Evolutionary conservation across 2,888 invertebrate species (phyloP).

Genomic region (Amitus sp.): DNA sequence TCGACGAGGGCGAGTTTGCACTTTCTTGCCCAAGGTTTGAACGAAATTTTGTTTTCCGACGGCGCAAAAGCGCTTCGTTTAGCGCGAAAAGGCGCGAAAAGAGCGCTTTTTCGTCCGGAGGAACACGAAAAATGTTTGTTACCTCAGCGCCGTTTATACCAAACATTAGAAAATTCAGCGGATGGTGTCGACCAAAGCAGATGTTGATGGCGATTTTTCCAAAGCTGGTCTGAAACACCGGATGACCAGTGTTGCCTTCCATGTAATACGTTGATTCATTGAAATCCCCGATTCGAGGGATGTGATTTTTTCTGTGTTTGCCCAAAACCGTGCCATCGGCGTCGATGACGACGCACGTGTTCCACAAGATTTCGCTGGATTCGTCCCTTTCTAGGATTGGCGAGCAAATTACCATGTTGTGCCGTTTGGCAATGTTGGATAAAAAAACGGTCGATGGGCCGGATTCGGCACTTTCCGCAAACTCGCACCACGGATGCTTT

Average conservation of each 20-base stretch:
- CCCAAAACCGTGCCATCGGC: conserved; percentile 86
- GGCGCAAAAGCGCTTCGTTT: too few species aligned
- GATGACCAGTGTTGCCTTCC: conserved; percentile 94
- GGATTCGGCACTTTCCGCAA: conserved; percentile 86
- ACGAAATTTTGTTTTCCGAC: too few species aligned
- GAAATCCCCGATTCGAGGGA: conserved; percentile 91
- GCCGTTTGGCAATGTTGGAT: conserved; percentile 75
- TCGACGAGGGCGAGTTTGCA: too few species aligned
- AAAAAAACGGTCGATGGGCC: conserved; percentile 87
- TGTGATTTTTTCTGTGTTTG: conserved; percentile 97
- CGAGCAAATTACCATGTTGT: conserved; percentile 93
- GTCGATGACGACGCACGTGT: conserved; percentile 92
- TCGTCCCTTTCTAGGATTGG: conserved; percentile 91
- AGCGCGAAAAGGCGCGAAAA: too few species aligned
- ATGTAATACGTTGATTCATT: conserved; percentile 96
- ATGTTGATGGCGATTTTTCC: conserved; percentile 94
- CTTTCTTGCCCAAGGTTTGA: too few species aligned
- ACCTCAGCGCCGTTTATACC: conserved; percentile 94
- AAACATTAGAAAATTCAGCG: conserved; percentile 98
- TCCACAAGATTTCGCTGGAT: conserved; percentile 71
- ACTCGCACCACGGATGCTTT: conserved; percentile 93
- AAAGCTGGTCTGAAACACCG: conserved; percentile 87
- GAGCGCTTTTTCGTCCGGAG: too few species aligned
- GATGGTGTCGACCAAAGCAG: conserved; percentile 98
- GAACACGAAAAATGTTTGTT: conserved; percentile 1